Percentiles rank a stretch among this genome's conserved stretches.
These are phyloP conservation scores for Tretioscincus oriximinensis DNA, from an alignment of 2,113 vertebrate species.

Conservation along the genomic window DNA sequence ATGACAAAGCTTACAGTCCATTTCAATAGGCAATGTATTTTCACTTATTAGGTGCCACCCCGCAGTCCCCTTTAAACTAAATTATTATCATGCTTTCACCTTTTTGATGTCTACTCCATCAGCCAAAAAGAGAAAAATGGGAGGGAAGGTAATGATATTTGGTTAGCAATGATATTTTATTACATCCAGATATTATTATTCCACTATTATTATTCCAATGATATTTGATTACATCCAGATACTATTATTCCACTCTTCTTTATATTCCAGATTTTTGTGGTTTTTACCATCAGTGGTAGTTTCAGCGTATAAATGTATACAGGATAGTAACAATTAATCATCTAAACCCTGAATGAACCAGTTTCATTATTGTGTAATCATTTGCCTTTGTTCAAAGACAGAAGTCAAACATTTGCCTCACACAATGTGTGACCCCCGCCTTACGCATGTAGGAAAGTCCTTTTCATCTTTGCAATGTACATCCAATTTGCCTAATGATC, in stretches of 20 bases:
- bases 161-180: no score
- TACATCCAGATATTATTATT: no score
- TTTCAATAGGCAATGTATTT: background rate
- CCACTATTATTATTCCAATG: no score
- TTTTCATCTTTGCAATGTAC: conserved; percentile 21
- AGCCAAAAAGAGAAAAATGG: no score
- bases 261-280: no score
- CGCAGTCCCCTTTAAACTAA: background rate
- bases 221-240: no score
- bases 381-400: background rate
- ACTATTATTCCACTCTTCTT: no score
- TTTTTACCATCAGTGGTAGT: background rate
- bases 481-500: conserved; percentile 38
- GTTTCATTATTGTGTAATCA: background rate
- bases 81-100: no score
- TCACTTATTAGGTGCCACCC: background rate
- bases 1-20: background rate
- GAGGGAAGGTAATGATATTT: no score
- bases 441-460: background rate
- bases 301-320: background rate
- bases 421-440: background rate
- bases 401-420: background rate
- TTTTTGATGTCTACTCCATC: no score
- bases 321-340: background rate
- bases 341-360: background rate